Percentiles rank a stretch among this genome's conserved stretches.
phyloP scores from a whole-genome alignment of 2,797 vertebrate species.

The Muscicapa striata region DNA sequence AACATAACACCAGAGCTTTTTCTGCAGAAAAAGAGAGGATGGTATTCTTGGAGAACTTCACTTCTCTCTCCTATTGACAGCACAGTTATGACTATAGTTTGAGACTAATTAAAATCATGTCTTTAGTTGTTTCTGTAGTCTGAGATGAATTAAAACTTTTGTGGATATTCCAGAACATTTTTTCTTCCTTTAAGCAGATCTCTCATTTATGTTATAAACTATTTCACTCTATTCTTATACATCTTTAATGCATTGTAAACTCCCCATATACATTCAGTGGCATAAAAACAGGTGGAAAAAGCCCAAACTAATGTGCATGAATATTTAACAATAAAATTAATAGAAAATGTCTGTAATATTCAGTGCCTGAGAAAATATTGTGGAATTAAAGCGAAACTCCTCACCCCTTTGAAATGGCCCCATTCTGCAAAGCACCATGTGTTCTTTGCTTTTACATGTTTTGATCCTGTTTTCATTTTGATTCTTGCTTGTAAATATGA shows the following conservation, averaged over 20 bases:
- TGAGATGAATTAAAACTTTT: constrained; percentile 35
- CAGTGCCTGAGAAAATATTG: neutral
- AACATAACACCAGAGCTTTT: neutral
- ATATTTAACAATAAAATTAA: neutral
- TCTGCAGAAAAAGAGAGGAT: neutral
- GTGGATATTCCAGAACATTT: neutral
- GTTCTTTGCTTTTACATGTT: neutral
- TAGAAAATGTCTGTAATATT: neutral
- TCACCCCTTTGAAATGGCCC: neutral
- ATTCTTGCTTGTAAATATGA: neutral
- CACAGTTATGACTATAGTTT: neutral
- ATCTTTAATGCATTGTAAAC: neutral
- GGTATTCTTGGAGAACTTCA: neutral
- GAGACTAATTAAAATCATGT: constrained; percentile 34
- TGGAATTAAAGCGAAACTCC: neutral
- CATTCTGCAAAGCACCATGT: neutral
- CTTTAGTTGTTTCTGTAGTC: neutral
- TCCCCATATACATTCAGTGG: constrained; percentile 5
- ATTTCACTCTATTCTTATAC: neutral
- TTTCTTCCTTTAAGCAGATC: neutral
- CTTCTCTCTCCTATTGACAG: neutral
- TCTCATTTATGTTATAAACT: neutral
- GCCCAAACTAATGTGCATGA: neutral
- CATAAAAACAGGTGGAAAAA: neutral
- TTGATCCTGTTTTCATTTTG: neutral